These are phyloP conservation scores for Colletes gigas DNA, from an alignment of 1,140 invertebrate species.

Conservation along the genomic window DNA sequence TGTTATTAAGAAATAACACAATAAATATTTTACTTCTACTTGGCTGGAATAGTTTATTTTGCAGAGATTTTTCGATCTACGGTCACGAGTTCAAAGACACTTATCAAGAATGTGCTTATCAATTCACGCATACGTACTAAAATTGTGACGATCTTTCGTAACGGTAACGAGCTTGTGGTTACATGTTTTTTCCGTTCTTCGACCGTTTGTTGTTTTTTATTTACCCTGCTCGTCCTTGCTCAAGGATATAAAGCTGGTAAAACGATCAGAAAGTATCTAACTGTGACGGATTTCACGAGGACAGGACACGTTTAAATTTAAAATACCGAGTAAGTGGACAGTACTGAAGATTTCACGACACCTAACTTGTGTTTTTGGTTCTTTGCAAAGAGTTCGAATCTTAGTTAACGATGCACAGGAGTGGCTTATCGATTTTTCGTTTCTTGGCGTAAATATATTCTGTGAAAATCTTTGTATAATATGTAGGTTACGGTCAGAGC, in stretches of 20 bases:
- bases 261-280: background rate
- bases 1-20: slow-evolving; percentile 62
- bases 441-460: background rate
- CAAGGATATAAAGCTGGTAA: background rate
- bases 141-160: background rate
- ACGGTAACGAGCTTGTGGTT: slow-evolving; percentile 23
- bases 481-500: background rate
- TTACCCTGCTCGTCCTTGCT: too few relatives aligned
- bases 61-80: too few relatives aligned
- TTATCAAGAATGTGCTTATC: slow-evolving; percentile 12
- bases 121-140: background rate
- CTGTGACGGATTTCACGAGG: background rate
- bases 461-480: background rate
- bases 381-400: background rate
- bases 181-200: slow-evolving; percentile 44
- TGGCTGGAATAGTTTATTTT: slow-evolving; percentile 6
- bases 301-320: slow-evolving; percentile 6
- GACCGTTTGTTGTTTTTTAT: background rate
- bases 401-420: background rate
- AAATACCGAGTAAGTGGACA: slow-evolving; percentile 13
- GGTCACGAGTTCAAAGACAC: background rate
- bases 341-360: background rate
- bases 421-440: background rate
- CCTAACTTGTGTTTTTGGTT: background rate
- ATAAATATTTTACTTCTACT: slow-evolving; percentile 70